A percentile compares a stretch with the other conserved stretches of the same genome.
These are phyloP conservation scores for Enhydra lutris DNA, from an alignment of 2,113 vertebrate species.

Conservation along the genomic window DNA sequence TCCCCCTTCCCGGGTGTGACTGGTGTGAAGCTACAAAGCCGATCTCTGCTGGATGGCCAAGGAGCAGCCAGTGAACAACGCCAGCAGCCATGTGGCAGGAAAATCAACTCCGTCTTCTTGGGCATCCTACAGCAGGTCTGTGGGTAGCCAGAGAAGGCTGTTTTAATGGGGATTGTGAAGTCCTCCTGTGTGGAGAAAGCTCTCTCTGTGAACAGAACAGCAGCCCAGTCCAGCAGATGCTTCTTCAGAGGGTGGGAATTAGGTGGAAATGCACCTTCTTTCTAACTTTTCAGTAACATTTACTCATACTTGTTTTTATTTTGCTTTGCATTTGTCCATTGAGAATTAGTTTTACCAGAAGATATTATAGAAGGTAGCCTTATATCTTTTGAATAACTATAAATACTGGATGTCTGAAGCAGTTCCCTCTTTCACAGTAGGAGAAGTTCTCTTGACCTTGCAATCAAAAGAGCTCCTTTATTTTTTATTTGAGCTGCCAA, in stretches of 20 bases:
- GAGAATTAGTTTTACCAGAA: not conserved
- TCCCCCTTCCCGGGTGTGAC: not conserved
- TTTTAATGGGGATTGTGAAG: not conserved
- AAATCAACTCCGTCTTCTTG: not conserved
- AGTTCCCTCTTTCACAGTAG: not conserved
- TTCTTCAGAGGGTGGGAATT: not conserved
- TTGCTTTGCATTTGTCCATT: not conserved
- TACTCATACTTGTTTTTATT: not conserved
- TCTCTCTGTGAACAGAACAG: not conserved
- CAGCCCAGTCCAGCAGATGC: not conserved
- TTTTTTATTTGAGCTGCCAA: not conserved
- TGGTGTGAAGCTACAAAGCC: not conserved
- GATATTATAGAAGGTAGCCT: not conserved
- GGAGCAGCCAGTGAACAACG: not conserved
- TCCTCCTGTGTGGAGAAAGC: fast-evolving
- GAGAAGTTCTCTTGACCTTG: not conserved
- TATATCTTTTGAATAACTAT: not conserved
- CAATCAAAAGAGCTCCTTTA: not conserved
- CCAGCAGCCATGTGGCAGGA: not conserved
- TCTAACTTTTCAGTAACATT: not conserved
- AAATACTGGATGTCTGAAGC: not conserved
- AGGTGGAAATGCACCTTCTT: too few species aligned
- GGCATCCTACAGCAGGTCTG: not conserved
- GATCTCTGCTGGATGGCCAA: not conserved
- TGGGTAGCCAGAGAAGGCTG: not conserved